Percentiles rank a stretch among this genome's conserved stretches.
These are phyloP conservation scores for Hypolimnas misippus DNA, from an alignment of 2,888 invertebrate species.

Conservation along the genomic window DNA sequence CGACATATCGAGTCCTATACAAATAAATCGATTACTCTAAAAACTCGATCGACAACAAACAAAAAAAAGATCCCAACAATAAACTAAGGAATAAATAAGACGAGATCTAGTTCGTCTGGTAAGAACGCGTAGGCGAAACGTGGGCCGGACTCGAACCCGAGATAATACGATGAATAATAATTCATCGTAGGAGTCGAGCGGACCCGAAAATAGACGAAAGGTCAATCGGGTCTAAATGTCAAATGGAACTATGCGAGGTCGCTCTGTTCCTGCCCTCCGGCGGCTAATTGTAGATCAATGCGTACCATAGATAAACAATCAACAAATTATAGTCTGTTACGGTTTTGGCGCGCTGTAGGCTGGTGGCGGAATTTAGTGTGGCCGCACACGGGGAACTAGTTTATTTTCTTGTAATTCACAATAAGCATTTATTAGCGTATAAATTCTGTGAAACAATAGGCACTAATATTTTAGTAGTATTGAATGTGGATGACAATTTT, in stretches of 20 bases:
- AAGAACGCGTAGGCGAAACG: conserved; percentile 65
- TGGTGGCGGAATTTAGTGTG: conserved; percentile 30
- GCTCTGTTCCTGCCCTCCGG: conserved; percentile 59
- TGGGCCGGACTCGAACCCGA: conserved; percentile 49
- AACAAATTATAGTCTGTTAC: conserved; percentile 45
- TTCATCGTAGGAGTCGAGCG: conserved; percentile 68
- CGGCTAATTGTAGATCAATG: conserved; percentile 45
- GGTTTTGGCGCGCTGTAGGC: conserved; percentile 35
- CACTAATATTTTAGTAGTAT: neutral
- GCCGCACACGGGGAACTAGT: conserved; percentile 20
- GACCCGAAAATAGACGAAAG: conserved; percentile 71
- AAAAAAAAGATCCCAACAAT: conserved; percentile 58
- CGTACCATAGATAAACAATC: conserved; percentile 46
- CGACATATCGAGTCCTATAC: conserved; percentile 39
- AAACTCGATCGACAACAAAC: conserved; percentile 46
- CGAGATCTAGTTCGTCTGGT: conserved; percentile 71
- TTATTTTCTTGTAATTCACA: conserved; percentile 14
- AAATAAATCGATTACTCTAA: conserved; percentile 51
- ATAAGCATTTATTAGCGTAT: neutral
- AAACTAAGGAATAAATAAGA: conserved; percentile 56
- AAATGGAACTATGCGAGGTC: conserved; percentile 63
- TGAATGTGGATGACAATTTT: neutral
- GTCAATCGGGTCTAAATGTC: conserved; percentile 77
- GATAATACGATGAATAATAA: conserved; percentile 60
- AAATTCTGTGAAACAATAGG: conserved; percentile 4